Percentiles rank a stretch among this genome's conserved stretches.
phyloP scores from a whole-genome alignment of 2,888 invertebrate genomes.

The Drosophila austrosaltans region DNA sequence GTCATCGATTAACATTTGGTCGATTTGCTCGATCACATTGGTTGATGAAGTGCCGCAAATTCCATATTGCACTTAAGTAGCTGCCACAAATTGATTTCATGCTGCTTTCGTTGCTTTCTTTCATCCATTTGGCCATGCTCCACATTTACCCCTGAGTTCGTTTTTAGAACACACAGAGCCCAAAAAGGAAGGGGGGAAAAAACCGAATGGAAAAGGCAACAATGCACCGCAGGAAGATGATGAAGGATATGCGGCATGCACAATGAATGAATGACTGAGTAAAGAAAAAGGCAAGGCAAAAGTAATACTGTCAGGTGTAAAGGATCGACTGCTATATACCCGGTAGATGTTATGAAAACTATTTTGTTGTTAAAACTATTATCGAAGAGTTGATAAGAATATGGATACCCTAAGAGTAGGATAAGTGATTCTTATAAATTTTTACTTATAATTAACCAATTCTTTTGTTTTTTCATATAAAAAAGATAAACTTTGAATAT shows the following conservation, averaged over 20 bases:
- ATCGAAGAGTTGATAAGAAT: too few relatives aligned
- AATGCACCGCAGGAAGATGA: conserved; percentile 52
- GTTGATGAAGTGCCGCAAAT: conserved; percentile 13
- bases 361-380: too few relatives aligned
- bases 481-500: too few relatives aligned
- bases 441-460: too few relatives aligned
- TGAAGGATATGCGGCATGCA: conserved; percentile 36
- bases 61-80: conserved; percentile 72
- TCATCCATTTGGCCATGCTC: conserved; percentile 49
- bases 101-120: conserved; percentile 48
- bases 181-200: conserved; percentile 14
- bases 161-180: conserved; percentile 27
- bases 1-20: conserved; percentile 36
- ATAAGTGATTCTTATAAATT: too few relatives aligned
- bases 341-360: background rate
- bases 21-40: conserved; percentile 41
- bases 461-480: too few relatives aligned
- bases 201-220: conserved; percentile 33
- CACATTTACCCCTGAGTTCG: conserved; percentile 42
- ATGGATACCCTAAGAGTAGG: too few relatives aligned
- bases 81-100: conserved; percentile 77
- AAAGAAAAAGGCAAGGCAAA: conserved; percentile 14
- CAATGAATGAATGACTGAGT: conserved; percentile 30
- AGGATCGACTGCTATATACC: background rate
- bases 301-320: background rate